phyloP scores from a whole-genome alignment of 1,140 invertebrate species.

The Musca vetustissima region DNA sequence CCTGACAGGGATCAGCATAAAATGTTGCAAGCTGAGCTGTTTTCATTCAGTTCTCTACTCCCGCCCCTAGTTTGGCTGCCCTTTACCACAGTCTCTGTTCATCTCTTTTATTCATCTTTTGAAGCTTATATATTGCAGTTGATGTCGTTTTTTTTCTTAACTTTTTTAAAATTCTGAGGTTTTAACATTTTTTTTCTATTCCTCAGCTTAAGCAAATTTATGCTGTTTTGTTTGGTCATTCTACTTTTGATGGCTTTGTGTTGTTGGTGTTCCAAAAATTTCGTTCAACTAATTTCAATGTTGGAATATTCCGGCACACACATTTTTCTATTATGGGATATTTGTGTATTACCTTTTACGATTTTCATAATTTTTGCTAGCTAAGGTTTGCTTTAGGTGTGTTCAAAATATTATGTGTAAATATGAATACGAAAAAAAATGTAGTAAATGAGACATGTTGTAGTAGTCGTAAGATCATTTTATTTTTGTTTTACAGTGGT shows the following conservation, averaged over 20 bases:
- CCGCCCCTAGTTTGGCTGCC: neutral
- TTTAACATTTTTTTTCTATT: slow-evolving; percentile 13
- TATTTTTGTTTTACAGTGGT: no score
- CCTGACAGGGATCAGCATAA: slow-evolving; percentile 56
- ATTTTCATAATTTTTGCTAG: neutral
- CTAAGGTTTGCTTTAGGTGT: slow-evolving; percentile 37
- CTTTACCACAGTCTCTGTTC: neutral
- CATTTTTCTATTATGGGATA: neutral
- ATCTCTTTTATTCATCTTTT: slow-evolving; percentile 11
- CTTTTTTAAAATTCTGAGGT: slow-evolving; percentile 17
- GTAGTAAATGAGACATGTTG: slow-evolving; percentile 52
- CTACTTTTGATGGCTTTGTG: slow-evolving; percentile 5
- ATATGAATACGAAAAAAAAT: slow-evolving; percentile 50
- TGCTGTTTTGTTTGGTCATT: neutral
- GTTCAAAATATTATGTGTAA: slow-evolving; percentile 32
- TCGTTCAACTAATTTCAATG: slow-evolving; percentile 19
- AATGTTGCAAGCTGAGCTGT: slow-evolving; percentile 56
- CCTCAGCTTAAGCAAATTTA: neutral
- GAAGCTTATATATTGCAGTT: slow-evolving; percentile 3
- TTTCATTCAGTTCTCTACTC: slow-evolving; percentile 26
- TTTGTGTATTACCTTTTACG: no score
- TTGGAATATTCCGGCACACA: neutral
- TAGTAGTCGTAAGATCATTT: no score
- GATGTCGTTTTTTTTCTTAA: slow-evolving; percentile 5
- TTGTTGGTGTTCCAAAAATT: slow-evolving; percentile 31